Evolutionary conservation across 2,888 invertebrate genomes (phyloP), one percentile per base, ranked within the genome.

Genomic region (Spilosoma lubricipeda): DNA sequence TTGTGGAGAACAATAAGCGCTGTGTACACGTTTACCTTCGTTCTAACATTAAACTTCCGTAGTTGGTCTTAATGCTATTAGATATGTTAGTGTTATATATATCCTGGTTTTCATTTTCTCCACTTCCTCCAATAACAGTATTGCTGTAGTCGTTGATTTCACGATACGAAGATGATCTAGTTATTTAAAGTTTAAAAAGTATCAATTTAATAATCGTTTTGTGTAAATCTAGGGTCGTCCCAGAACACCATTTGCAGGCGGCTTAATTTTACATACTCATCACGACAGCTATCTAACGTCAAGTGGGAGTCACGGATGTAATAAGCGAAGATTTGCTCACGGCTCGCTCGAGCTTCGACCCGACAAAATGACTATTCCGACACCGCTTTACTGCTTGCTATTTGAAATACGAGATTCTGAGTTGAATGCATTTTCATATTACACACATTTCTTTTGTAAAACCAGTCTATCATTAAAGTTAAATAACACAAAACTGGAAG

Each of bases 41-140:
- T 86, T 85, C 86, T 85, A 83, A 87, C 82, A 81, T 82, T 75
- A 67, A 83, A 78, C 87, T 88, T 88, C 87, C 86, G 86, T 85
- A 85, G 83, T 86, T 84, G 85, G 82, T 86, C 85, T 86, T 88
- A 87, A 90, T 91, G 87, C 88, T 90, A 92, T 93, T 90, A 92
- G 90, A 91, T 89, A 89, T 84, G 85, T 87, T 85, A 82, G 84
- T 85, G 85, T 84, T 59, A 30, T 87, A 30, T 87, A 89, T 90
- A 92, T 91, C 91, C 90, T 87, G 83, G 85, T 91, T 90, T 90
- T 87, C 89, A 86, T 88, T 85, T 85, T 81, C 81, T 85, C 79
- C 84, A n/a, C n/a, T 89, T 89, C 90, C 90, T 89, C 83, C 89
- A 87, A 88, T 78, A 85, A 86, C 88, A 89, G 86, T 90, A 92